Evolutionary conservation across 2,113 vertebrate species (phyloP).

Genomic region (Lutjanus erythropterus): DNA sequence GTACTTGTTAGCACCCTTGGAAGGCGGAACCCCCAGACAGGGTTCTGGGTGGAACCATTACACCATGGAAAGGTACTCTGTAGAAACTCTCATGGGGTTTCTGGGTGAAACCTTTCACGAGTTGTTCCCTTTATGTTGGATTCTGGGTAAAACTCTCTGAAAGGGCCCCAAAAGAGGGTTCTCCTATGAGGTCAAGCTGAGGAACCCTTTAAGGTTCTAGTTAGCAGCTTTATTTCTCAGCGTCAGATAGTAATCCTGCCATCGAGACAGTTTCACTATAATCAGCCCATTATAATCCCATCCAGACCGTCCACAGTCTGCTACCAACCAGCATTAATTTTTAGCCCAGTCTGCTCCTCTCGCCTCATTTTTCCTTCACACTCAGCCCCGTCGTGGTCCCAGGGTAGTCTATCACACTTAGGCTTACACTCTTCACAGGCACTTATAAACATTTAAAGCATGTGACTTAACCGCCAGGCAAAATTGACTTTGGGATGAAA

Average conservation of each 20-base stretch:
- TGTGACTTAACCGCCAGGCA: constrained; percentile 72
- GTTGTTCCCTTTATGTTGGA: too few species aligned
- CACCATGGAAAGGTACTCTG: too few species aligned
- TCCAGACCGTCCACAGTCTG: constrained; percentile 62
- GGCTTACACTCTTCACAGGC: constrained; percentile 64
- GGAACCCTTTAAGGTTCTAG: too few species aligned
- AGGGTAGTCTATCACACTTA: constrained; percentile 68
- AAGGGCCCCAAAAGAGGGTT: too few species aligned
- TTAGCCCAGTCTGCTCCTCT: constrained; percentile 56
- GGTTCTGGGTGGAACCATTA: too few species aligned
- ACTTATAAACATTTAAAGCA: constrained; percentile 79
- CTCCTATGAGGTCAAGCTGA: too few species aligned
- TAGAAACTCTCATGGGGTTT: too few species aligned
- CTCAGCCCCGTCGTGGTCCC: constrained; percentile 61
- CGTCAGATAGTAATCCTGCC: constrained; percentile 58
- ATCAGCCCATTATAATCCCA: constrained; percentile 71
- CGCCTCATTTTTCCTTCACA: constrained; percentile 53
- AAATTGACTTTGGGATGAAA: constrained; percentile 75
- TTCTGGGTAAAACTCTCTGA: too few species aligned
- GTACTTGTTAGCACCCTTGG: too few species aligned
- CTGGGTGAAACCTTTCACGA: too few species aligned
- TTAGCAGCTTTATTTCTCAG: too few species aligned
- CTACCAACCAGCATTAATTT: constrained; percentile 44
- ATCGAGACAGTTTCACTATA: constrained; percentile 55
- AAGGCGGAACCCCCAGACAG: too few species aligned